Evolutionary conservation across 2,797 vertebrate species (phyloP).

Genomic region (Danio choprae): DNA sequence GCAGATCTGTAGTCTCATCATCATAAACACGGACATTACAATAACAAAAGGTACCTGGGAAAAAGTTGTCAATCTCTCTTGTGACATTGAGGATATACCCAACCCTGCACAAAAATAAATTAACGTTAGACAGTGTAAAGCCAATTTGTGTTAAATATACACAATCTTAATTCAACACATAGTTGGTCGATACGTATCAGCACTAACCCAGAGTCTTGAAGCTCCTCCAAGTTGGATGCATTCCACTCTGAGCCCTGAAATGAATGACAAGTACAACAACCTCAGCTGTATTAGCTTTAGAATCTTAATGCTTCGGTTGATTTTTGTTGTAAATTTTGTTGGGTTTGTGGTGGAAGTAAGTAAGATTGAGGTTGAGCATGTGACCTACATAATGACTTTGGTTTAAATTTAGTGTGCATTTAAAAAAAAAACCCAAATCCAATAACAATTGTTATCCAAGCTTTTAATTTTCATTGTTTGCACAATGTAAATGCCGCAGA

Average conservation of each 20-base stretch:
- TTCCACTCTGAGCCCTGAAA: conserved; percentile 97
- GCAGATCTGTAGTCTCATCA: conserved; percentile 92
- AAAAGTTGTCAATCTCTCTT: conserved; percentile 97
- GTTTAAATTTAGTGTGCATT: background rate
- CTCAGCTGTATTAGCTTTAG: background rate
- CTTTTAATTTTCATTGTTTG: background rate
- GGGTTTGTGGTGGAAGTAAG: background rate
- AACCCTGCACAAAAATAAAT: conserved; percentile 77
- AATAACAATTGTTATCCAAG: background rate
- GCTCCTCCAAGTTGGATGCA: conserved; percentile 96
- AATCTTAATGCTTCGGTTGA: conserved; percentile 17
- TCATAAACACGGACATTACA: conserved; percentile 95
- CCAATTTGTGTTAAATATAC: conserved; percentile 9
- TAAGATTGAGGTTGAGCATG: background rate
- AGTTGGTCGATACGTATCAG: background rate
- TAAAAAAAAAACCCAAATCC: background rate
- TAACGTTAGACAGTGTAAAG: background rate
- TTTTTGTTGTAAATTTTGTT: background rate
- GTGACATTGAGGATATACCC: conserved; percentile 96
- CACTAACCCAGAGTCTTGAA: conserved; percentile 92
- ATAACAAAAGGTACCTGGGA: conserved; percentile 92
- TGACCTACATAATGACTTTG: background rate
- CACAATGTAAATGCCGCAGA: background rate
- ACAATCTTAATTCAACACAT: background rate
- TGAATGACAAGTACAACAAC: conserved; percentile 25